Conservation (phyloP, 2,888 invertebrate genomes). For the Baronia brevicornis region DNA sequence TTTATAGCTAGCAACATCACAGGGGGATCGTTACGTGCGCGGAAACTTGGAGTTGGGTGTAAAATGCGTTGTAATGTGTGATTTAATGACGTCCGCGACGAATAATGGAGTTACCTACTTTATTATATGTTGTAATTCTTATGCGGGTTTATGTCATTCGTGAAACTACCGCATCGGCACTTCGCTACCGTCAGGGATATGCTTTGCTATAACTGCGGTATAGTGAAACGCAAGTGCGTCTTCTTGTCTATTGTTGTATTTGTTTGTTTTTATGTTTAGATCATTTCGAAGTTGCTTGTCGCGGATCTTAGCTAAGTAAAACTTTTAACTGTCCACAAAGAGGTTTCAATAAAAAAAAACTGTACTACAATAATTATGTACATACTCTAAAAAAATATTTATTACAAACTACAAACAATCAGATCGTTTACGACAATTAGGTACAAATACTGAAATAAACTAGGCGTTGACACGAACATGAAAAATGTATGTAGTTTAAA, state of each 20-base stretch:
- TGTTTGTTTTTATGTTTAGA: no score
- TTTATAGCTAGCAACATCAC: constrained; percentile 44
- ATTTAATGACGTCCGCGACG: constrained; percentile 32
- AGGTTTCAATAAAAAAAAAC: no score
- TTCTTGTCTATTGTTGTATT: no score
- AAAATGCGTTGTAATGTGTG: constrained; percentile 32
- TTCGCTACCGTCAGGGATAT: neutral
- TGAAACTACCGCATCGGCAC: constrained; percentile 9
- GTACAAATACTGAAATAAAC: constrained; percentile 4
- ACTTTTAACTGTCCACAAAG: no score
- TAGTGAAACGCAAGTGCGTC: neutral
- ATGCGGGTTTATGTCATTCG: constrained; percentile 19
- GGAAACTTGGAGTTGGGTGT: constrained; percentile 39
- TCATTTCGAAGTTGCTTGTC: no score
- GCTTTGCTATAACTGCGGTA: neutral
- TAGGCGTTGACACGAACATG: constrained; percentile 4
- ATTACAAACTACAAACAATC: no score
- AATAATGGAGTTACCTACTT: constrained; percentile 27
- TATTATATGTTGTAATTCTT: constrained; percentile 24
- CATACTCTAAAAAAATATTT: no score
- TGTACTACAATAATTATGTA: no score
- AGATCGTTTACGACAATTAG: constrained; percentile 3
- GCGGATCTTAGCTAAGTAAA: no score
- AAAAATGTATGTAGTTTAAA: no score
- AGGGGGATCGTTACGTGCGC: constrained; percentile 39